These are phyloP conservation scores for Zaprionus inermis DNA, from an alignment of 1,140 invertebrate genomes.

Conservation along the genomic window DNA sequence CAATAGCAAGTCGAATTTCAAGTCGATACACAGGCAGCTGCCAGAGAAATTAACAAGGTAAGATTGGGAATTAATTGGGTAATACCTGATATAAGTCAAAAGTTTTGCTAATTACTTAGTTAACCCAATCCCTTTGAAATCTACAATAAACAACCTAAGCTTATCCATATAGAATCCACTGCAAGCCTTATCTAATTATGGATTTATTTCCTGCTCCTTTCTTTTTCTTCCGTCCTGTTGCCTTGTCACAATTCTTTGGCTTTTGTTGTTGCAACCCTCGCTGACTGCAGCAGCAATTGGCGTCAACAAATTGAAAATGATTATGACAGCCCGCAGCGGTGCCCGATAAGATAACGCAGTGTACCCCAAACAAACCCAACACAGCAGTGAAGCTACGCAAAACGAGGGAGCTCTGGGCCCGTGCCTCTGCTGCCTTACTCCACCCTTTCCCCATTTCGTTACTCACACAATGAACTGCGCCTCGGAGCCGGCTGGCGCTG, in stretches of 20 bases:
- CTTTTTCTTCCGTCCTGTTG: neutral
- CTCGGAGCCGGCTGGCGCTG: slow-evolving; percentile 28
- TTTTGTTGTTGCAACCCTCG: slow-evolving; percentile 28
- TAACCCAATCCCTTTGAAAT: neutral
- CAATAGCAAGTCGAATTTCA: neutral
- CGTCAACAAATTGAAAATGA: slow-evolving; percentile 40
- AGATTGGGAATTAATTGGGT: neutral
- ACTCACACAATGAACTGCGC: slow-evolving; percentile 85
- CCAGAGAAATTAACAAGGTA: neutral
- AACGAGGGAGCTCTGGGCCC: slow-evolving; percentile 12
- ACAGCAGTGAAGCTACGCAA: slow-evolving; percentile 68
- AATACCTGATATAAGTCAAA: neutral
- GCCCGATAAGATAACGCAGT: slow-evolving; percentile 59
- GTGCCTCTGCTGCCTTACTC: neutral
- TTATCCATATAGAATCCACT: neutral
- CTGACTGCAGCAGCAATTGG: slow-evolving; percentile 40
- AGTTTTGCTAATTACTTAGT: neutral
- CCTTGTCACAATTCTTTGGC: slow-evolving; percentile 13
- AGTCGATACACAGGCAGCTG: neutral
- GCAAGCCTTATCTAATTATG: too few relatives aligned
- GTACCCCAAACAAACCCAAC: slow-evolving; percentile 68
- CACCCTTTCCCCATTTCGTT: neutral
- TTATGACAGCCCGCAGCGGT: slow-evolving; percentile 38
- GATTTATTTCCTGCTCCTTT: neutral
- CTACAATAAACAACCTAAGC: too few relatives aligned